phyloP scores from a whole-genome alignment of 1,140 invertebrate species.

The Cataglyphis hispanica region DNA sequence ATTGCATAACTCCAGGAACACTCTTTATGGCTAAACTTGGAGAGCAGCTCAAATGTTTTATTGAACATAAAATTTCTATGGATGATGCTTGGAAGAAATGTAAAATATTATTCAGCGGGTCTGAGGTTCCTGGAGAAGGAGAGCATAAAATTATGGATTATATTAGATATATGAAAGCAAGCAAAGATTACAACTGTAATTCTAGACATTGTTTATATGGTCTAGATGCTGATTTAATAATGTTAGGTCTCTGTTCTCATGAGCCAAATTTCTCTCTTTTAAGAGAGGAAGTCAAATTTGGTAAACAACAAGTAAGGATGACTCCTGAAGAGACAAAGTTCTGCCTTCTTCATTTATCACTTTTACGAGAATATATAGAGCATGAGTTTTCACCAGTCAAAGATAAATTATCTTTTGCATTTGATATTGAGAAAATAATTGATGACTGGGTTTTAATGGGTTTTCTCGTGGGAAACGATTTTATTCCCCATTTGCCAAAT shows the following conservation, averaged over 20 bases:
- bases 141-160: constrained; percentile 99
- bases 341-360: constrained; percentile 95
- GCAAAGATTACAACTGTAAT: constrained; percentile 94
- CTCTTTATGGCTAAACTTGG: constrained; percentile 96
- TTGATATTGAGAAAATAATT: constrained; percentile 91
- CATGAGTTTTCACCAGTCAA: constrained; percentile 95
- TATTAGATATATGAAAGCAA: constrained; percentile 94
- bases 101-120: constrained; percentile 93
- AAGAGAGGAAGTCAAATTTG: constrained; percentile 96
- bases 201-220: constrained; percentile 98
- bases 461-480: constrained; percentile 98
- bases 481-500: constrained; percentile 97
- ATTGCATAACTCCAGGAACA: constrained; percentile 98
- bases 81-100: constrained; percentile 94
- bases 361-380: constrained; percentile 97
- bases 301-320: constrained; percentile 88
- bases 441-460: constrained; percentile 96
- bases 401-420: constrained; percentile 85
- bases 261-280: constrained; percentile 97
- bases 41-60: constrained; percentile 95
- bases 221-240: constrained; percentile 98
- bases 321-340: constrained; percentile 97
- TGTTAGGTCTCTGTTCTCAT: constrained; percentile 97
- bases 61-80: constrained; percentile 94
- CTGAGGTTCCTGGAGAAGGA: constrained; percentile 97